These are phyloP conservation scores for Papilio glaucus DNA, from an alignment of 1,140 invertebrate genomes.

Conservation along the genomic window DNA sequence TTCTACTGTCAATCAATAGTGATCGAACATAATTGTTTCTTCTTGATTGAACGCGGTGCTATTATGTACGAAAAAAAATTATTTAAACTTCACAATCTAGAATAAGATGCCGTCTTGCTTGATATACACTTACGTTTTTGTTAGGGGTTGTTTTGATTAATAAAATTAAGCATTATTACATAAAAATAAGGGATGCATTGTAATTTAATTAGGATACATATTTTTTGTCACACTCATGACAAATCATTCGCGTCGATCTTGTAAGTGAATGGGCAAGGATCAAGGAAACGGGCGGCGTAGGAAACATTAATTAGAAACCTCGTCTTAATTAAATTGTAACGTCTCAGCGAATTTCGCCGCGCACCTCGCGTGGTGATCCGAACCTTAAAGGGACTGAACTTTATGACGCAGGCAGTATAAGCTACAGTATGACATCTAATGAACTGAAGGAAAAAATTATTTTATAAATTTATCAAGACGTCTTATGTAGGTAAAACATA, in stretches of 20 bases:
- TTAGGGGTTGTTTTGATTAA: too few species aligned
- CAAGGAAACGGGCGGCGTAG: slow-evolving; percentile 47
- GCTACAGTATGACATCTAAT: slow-evolving; percentile 36
- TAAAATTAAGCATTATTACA: too few species aligned
- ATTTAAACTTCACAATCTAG: background rate
- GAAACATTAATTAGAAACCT: slow-evolving; percentile 67
- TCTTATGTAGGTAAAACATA: background rate
- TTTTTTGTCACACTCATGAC: slow-evolving; percentile 39
- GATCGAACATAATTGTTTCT: background rate
- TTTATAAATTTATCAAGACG: background rate
- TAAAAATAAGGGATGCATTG: background rate
- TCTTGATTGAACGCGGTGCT: background rate
- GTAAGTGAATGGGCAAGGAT: slow-evolving; percentile 46
- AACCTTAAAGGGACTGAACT: slow-evolving; percentile 58
- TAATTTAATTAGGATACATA: slow-evolving; percentile 3
- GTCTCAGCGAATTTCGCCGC: slow-evolving; percentile 74
- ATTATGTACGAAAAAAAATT: background rate
- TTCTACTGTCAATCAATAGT: background rate
- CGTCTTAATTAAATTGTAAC: slow-evolving; percentile 81
- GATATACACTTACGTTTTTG: too few species aligned
- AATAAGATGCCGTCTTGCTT: too few species aligned
- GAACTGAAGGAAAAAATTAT: background rate
- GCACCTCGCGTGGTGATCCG: slow-evolving; percentile 62
- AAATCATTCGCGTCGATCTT: slow-evolving; percentile 47
- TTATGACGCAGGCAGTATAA: slow-evolving; percentile 55